Conservation (phyloP, 2,888 invertebrate genomes). For the Cryptophagus acutangulus region DNA sequence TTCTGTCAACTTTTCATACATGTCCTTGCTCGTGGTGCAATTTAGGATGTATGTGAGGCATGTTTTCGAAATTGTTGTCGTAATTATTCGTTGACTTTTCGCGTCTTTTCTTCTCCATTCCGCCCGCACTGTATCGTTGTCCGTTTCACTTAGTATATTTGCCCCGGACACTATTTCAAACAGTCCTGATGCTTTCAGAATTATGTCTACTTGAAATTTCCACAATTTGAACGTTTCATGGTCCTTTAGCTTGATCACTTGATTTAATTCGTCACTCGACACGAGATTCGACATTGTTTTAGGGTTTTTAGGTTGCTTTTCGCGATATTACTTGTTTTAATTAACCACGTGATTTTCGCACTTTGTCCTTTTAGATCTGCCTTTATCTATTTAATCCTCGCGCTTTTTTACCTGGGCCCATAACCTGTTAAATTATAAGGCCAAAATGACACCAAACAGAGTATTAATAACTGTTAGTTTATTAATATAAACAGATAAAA, state of each 20-base stretch:
- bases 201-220: slow-evolving; percentile 7
- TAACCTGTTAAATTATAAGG: no score
- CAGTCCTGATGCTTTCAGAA: slow-evolving; percentile 3
- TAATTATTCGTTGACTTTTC: not conserved
- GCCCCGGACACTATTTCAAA: slow-evolving; percentile 2
- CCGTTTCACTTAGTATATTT: not conserved
- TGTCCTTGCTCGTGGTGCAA: slow-evolving; percentile 1
- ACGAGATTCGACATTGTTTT: no score
- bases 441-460: no score
- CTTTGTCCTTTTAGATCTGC: no score
- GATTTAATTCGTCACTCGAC: slow-evolving; percentile 8
- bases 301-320: no score
- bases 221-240: slow-evolving; percentile 9
- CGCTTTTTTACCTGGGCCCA: no score
- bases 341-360: no score
- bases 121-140: not conserved
- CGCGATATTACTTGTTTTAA: no score
- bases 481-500: no score
- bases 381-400: no score
- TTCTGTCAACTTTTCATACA: slow-evolving; percentile 3
- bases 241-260: slow-evolving; percentile 3
- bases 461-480: no score
- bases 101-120: slow-evolving; percentile 1
- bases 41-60: not conserved
- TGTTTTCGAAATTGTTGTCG: not conserved